Evolutionary conservation across 1,140 invertebrate genomes (phyloP).

Genomic region (Babylonia areolata): DNA sequence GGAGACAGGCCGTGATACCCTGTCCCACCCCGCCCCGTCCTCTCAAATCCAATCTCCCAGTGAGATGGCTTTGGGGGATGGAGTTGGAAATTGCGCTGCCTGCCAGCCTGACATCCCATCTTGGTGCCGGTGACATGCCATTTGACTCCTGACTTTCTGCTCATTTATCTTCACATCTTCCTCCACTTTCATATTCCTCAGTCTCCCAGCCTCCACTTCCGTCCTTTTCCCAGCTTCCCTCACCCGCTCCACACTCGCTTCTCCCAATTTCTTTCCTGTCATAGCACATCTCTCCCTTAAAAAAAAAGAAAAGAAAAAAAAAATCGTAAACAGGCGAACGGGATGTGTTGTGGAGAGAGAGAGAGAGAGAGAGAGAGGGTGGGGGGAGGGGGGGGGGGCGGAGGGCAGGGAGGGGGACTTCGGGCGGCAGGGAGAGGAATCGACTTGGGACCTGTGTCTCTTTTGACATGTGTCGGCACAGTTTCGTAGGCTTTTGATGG

Average conservation of each 20-base stretch:
- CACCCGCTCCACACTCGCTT: background rate
- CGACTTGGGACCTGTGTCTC: no score
- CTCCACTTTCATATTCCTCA: background rate
- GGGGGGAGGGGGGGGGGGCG: no score
- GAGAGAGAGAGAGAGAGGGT: background rate
- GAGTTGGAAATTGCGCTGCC: slow-evolving; percentile 16
- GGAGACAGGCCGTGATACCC: background rate
- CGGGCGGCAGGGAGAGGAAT: no score
- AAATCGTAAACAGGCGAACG: no score
- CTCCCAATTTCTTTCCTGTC: background rate
- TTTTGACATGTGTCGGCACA: no score
- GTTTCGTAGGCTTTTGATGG: no score
- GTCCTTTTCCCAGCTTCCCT: background rate
- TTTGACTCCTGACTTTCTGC: slow-evolving; percentile 19
- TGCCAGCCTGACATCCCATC: slow-evolving; percentile 1
- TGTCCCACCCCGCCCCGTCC: no score
- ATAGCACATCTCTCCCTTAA: background rate
- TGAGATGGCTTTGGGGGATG: background rate
- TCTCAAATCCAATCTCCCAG: background rate
- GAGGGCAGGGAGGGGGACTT: no score
- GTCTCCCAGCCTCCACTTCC: no score
- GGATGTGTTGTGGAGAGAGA: no score
- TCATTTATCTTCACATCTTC: slow-evolving; percentile 23
- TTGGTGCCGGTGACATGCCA: slow-evolving; percentile 7
- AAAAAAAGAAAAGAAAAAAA: background rate